A percentile compares a stretch with the other conserved stretches of the same genome.
These are phyloP conservation scores for Carcharodon carcharias DNA, from an alignment of 2,797 vertebrate species.

Conservation along the genomic window DNA sequence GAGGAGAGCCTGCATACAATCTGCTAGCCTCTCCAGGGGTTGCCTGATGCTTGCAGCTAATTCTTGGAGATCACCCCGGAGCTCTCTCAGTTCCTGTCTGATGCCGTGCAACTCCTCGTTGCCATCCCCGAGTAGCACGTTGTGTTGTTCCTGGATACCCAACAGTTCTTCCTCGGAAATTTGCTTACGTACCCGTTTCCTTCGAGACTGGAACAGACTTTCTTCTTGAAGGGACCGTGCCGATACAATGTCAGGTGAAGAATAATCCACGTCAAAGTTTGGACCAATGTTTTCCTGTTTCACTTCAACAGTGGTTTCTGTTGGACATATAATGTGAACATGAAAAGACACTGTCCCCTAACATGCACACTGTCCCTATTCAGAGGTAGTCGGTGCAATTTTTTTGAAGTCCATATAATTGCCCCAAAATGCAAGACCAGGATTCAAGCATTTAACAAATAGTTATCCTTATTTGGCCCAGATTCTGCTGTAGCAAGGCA, in stretches of 20 bases:
- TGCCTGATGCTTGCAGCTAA: neutral
- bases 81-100: conserved; percentile 6
- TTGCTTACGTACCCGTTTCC: neutral
- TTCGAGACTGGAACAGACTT: neutral
- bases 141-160: conserved; percentile 16
- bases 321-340: neutral
- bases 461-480: neutral
- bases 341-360: neutral
- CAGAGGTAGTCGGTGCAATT: neutral
- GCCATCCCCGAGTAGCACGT: conserved; percentile 2
- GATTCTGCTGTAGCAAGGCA: neutral
- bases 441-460: neutral
- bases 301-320: conserved; percentile 19
- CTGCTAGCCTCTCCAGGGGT: neutral
- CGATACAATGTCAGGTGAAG: conserved; percentile 17
- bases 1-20: conserved; percentile 6
- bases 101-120: conserved; percentile 29
- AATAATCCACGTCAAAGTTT: conserved; percentile 16
- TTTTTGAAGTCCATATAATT: neutral
- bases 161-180: neutral
- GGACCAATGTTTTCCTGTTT: conserved; percentile 18
- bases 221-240: neutral
- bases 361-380: neutral
- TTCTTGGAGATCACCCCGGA: neutral
- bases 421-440: neutral